phyloP scores from a whole-genome alignment of 2,888 invertebrate species.

The Euphydryas editha region DNA sequence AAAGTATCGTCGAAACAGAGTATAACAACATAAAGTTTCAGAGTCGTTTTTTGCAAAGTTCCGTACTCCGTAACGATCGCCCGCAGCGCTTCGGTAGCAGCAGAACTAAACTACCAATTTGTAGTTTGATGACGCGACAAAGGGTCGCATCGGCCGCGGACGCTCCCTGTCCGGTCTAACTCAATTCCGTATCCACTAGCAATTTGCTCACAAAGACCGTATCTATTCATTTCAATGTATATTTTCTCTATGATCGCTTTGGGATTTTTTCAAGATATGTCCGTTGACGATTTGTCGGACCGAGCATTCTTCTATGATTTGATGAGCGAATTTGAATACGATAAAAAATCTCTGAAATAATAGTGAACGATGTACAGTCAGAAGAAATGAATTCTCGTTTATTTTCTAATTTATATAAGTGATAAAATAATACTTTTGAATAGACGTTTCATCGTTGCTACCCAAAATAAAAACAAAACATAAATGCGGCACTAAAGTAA shows the following conservation, averaged over 20 bases:
- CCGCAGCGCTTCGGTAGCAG: constrained; percentile 47
- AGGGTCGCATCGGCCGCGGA: constrained; percentile 57
- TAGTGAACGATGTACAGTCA: neutral
- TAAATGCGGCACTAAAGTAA: neutral
- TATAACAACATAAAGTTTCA: constrained; percentile 39
- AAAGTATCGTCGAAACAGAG: constrained; percentile 28
- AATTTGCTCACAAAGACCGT: constrained; percentile 60
- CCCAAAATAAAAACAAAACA: neutral
- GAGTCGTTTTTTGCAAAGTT: constrained; percentile 40
- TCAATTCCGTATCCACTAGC: constrained; percentile 58
- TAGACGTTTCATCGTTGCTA: neutral
- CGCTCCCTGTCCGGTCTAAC: constrained; percentile 53
- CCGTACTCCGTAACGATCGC: constrained; percentile 43
- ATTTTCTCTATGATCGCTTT: constrained; percentile 43
- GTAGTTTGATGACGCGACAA: constrained; percentile 74
- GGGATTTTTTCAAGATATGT: constrained; percentile 41
- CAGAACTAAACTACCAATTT: constrained; percentile 70
- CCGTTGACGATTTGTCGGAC: constrained; percentile 33
- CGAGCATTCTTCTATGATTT: constrained; percentile 27
- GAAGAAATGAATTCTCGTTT: too few species aligned
- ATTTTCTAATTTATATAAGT: neutral
- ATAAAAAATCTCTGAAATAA: neutral
- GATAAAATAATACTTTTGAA: neutral
- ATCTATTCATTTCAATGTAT: constrained; percentile 48
- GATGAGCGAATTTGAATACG: constrained; percentile 37